Conservation (phyloP, 2,888 invertebrate species). For the Agrilus biguttatus region DNA sequence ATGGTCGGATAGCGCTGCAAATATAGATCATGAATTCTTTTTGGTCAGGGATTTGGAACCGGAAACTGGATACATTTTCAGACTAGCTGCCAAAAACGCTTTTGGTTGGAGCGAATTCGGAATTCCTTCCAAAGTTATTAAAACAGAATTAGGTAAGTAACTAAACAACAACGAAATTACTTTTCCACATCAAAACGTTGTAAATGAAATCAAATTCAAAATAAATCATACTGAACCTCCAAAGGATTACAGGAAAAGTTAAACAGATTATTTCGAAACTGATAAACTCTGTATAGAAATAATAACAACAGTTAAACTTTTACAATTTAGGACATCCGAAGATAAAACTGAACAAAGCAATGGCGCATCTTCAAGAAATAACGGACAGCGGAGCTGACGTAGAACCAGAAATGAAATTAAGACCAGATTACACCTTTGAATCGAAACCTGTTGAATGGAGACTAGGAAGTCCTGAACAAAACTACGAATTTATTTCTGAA, state of each 20-base stretch:
- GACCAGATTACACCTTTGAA: constrained; percentile 61
- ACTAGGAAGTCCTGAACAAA: constrained; percentile 51
- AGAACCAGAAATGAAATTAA: constrained; percentile 43
- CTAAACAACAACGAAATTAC: too few relatives aligned
- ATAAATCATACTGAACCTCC: too few relatives aligned
- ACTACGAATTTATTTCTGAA: constrained; percentile 77
- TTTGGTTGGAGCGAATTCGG: constrained; percentile 92
- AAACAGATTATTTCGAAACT: neutral
- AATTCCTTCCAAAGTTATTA: constrained; percentile 59
- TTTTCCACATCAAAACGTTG: too few relatives aligned
- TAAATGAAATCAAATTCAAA: too few relatives aligned
- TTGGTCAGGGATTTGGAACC: constrained; percentile 65
- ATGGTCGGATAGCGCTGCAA: constrained; percentile 76
- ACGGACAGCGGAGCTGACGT: constrained; percentile 69
- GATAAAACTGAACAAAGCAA: constrained; percentile 65
- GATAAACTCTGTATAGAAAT: too few relatives aligned
- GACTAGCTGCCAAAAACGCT: constrained; percentile 75
- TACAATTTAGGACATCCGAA: constrained; percentile 42
- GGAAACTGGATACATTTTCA: constrained; percentile 73
- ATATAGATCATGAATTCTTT: constrained; percentile 89
- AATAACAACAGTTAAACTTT: too few relatives aligned
- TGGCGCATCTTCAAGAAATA: constrained; percentile 72
- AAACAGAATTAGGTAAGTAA: constrained; percentile 43
- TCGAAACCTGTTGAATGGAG: constrained; percentile 61
- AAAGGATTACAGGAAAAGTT: too few relatives aligned